Base-by-base conservation (phyloP, 2,888 invertebrate species). In the Scaptomyza caliginosa region DNA sequence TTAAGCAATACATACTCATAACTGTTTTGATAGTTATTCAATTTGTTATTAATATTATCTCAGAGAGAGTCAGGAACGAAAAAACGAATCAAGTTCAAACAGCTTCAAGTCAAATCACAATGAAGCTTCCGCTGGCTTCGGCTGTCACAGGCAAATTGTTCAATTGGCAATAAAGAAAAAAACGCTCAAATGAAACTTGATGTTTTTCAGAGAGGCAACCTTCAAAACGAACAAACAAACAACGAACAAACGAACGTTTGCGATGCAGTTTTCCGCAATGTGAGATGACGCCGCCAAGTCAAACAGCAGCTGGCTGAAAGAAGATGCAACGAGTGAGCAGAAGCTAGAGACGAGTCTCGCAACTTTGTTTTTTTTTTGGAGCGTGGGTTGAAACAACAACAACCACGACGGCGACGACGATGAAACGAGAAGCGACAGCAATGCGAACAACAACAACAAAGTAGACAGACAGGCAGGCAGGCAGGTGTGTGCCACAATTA, bases 191-290 rank as follows among this genome's bases (percentile, higher is more conserved):
- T 68, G 63, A 64, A 73, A 77, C 69, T 56, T 46, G 50, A 77
- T 69, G 74, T 75, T 74, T 65, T 59, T 62, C 42, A 11, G 36
- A 11, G 36, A 60, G 64, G 59, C 76, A 79, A 86, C 82, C 86
- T 81, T 86, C 78, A 84, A 73, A 74, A 63, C 13, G 32, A 32
- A 32, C 13, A n/a, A n/a, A 10, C 43, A 43, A 30, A 26, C 26
- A 43, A 16, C 17, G 4, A 42, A 16, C 19, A 30, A 32, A 8
- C 65, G 74, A 82, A 87, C 86, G 86, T 86, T 83, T 86, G 86
- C 73, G 60, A 64, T 83, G 81, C 86, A 82, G 62, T 86, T 81
- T 81, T 81, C 81, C 81, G 81, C 81, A 86, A 81, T 83, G 80
- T 39, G 67, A 34, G 34, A 67, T 24, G 76, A 67, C 73, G 68